phyloP scores from a whole-genome alignment of 2,888 invertebrate species.

The Tinea pellionella region DNA sequence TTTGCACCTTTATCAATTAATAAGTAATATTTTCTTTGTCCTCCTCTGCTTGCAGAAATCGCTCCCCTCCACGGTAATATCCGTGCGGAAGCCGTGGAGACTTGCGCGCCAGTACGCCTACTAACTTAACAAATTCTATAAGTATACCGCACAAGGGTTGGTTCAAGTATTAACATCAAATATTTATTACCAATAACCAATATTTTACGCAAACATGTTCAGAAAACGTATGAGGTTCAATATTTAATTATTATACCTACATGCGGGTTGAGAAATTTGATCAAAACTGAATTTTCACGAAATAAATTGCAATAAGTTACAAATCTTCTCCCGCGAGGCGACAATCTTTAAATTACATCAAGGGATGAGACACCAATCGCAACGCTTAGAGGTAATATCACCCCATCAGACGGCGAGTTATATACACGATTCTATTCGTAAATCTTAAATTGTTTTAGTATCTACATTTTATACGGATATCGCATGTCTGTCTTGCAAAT shows the following conservation, averaged over 20 bases:
- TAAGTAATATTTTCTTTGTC: conserved; percentile 9
- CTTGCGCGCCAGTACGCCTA: conserved; percentile 19
- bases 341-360: conserved; percentile 65
- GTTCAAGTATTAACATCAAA: neutral
- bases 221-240: conserved; percentile 3
- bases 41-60: neutral
- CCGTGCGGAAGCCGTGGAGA: conserved; percentile 36
- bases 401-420: neutral
- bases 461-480: neutral
- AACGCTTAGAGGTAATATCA: conserved; percentile 19
- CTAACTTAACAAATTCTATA: conserved; percentile 9
- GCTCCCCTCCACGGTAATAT: conserved; percentile 25
- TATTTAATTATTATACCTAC: neutral
- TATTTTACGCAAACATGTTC: neutral
- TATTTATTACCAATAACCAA: neutral
- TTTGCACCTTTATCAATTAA: conserved; percentile 6
- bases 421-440: conserved; percentile 7
- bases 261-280: neutral
- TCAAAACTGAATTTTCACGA: conserved; percentile 32
- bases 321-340: conserved; percentile 44
- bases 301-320: conserved; percentile 61
- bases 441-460: conserved; percentile 4
- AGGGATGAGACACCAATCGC: conserved; percentile 50
- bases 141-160: conserved; percentile 10
- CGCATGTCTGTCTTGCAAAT: too few species aligned